Conservation (phyloP, 2,113 vertebrate species). For the Osmerus mordax region DNA sequence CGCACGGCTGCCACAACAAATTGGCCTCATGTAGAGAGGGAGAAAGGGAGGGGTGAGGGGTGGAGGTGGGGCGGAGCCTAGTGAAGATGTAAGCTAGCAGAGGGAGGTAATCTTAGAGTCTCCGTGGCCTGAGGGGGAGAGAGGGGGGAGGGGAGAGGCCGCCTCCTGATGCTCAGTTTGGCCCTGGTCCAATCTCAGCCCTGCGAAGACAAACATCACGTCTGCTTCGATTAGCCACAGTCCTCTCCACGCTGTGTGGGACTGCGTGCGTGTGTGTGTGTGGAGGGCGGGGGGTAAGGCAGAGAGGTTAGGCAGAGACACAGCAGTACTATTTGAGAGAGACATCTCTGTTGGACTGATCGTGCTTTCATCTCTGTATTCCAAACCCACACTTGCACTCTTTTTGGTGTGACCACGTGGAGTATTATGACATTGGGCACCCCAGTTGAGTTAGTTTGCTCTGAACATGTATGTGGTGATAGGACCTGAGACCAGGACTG, state of each 20-base stretch:
- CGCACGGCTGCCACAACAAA: constrained; percentile 74
- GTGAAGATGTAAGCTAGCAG: constrained; percentile 63
- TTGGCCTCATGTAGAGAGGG: constrained; percentile 67
- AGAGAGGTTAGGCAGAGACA: too few species aligned
- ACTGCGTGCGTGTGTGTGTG: too few species aligned
- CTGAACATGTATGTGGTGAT: too few species aligned
- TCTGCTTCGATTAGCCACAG: constrained; percentile 67
- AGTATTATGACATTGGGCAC: too few species aligned
- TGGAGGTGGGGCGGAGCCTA: constrained; percentile 45
- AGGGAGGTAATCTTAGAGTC: constrained; percentile 69
- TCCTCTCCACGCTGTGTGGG: constrained; percentile 25
- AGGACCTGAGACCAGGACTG: too few species aligned
- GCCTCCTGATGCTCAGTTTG: constrained; percentile 68
- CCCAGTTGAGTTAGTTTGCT: too few species aligned
- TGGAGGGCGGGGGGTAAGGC: too few species aligned
- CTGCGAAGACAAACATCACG: constrained; percentile 68
- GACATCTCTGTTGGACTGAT: too few species aligned
- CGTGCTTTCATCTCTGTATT: constrained; percentile 13
- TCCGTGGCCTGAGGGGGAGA: constrained; percentile 56
- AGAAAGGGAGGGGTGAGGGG: constrained; percentile 28
- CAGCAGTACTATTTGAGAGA: too few species aligned
- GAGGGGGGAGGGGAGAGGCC: not conserved
- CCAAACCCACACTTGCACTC: not conserved
- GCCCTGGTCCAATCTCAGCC: constrained; percentile 56
- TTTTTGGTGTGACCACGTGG: too few species aligned